Conservation (phyloP, 2,888 invertebrate species). For the Heliothis peltigera region DNA sequence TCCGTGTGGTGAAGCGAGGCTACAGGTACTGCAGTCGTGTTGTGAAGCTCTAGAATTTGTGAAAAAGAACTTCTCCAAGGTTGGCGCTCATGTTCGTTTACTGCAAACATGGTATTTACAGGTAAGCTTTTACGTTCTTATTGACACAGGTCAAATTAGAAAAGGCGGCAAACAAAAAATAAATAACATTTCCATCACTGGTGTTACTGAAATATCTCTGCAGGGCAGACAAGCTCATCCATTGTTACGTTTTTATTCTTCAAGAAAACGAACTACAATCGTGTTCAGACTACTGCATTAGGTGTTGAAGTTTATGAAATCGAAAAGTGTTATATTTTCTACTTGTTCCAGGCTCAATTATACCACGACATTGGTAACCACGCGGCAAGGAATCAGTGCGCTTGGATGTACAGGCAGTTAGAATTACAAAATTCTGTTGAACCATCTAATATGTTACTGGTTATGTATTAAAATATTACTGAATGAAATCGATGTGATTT, state of each 20-base stretch:
- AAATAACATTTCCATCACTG: background rate
- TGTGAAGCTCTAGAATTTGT: constrained; percentile 91
- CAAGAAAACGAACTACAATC: too few species aligned
- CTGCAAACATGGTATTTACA: constrained; percentile 93
- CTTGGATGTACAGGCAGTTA: constrained; percentile 94
- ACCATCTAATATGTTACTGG: constrained; percentile 87
- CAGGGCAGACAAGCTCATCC: too few species aligned
- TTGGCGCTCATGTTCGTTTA: constrained; percentile 94
- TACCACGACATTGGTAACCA: constrained; percentile 93
- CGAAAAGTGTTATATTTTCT: background rate
- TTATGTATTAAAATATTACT: constrained; percentile 82
- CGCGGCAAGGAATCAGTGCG: constrained; percentile 94
- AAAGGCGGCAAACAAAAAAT: background rate
- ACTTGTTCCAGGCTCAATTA: constrained; percentile 91
- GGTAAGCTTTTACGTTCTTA: constrained; percentile 74
- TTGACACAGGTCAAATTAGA: too few species aligned
- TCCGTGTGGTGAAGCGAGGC: constrained; percentile 82
- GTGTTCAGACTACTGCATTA: too few species aligned
- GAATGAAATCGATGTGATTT: background rate
- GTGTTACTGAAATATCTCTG: too few species aligned
- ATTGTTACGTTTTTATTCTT: too few species aligned
- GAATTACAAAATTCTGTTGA: constrained; percentile 93
- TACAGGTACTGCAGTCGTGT: constrained; percentile 88
- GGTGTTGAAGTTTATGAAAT: background rate
- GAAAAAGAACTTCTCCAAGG: constrained; percentile 92